Evolutionary conservation across 2,113 vertebrate species (phyloP), one percentile per base, ranked within the genome.

Genomic region (Tenebrosternarchus preto): DNA sequence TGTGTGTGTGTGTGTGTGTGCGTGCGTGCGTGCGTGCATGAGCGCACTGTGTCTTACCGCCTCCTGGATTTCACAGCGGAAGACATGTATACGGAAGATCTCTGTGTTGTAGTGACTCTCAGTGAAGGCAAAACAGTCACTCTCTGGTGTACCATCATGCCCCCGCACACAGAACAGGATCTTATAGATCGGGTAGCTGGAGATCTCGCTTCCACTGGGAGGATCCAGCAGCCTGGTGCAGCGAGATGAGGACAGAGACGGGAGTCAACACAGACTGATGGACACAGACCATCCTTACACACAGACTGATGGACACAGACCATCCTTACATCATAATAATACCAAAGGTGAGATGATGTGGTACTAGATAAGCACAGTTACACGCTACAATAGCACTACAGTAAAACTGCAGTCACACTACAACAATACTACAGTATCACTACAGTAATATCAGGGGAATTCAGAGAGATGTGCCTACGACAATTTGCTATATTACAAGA

Each of bases 21-120:
- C 20, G 60, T 17, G 59, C 29, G 24, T 77, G 39, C 55, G 36
- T 64, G 1, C 61, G 66, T 25, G 66, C 39, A 60, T 24, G 61
- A 22, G 59, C 9, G 22, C 25, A 27, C 46, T 16, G 7, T 72
- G 57, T 43, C 97, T 97, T 90, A 99, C 98, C 90, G 97, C 98
- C 90, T 99, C 97, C 90, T 96, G 96, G 91, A 98, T 98, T 91
- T 99, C 96, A 88, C 97, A 99, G 78, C 96, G 95, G 89, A 98
- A 99, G 91, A 98, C 97, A 0, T 99, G 98, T 90, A 99, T 99
- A 87, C 97, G 95, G 94, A 99, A 99, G 92, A 99, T 97, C 86
- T 99, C 98, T 0, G 97, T 92, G 43, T 98, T 98, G 92, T 95
- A 96, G 92, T 99, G 98, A 93, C 97, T 99, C 91, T 99, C 98